phyloP scores from a whole-genome alignment of 2,113 vertebrate species.

The Gnathonemus echidnorhynchus region DNA sequence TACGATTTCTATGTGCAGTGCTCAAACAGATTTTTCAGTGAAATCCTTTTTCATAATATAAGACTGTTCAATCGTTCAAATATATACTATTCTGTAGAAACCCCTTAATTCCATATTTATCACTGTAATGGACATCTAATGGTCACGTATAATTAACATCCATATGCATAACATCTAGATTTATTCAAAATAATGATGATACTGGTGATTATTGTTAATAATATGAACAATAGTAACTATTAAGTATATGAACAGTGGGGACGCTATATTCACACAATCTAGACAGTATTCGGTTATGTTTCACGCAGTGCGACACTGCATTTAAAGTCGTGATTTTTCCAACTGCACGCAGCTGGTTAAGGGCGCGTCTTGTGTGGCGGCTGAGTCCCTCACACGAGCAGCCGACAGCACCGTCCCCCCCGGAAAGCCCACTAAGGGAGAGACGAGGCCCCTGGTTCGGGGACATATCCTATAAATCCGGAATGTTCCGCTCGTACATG shows the following conservation, averaged over 20 bases:
- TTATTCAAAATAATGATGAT: background rate
- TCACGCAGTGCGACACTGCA: background rate
- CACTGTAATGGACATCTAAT: background rate
- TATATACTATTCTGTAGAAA: background rate
- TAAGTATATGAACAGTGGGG: background rate
- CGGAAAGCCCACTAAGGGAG: background rate
- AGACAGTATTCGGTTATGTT: background rate
- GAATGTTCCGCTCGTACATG: background rate
- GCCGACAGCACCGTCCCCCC: background rate
- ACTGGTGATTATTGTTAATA: background rate
- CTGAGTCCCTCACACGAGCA: background rate
- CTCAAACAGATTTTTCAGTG: background rate
- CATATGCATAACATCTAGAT: background rate
- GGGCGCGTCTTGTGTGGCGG: background rate
- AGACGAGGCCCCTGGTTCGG: background rate
- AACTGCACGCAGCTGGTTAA: background rate
- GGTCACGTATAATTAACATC: background rate
- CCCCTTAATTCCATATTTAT: background rate
- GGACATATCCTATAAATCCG: background rate
- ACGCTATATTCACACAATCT: background rate
- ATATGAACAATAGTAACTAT: background rate
- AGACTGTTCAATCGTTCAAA: background rate
- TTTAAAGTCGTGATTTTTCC: background rate
- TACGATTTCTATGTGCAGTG: background rate
- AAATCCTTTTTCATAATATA: background rate